phyloP scores from a whole-genome alignment of 2,113 vertebrate genomes.

The Columba livia region DNA sequence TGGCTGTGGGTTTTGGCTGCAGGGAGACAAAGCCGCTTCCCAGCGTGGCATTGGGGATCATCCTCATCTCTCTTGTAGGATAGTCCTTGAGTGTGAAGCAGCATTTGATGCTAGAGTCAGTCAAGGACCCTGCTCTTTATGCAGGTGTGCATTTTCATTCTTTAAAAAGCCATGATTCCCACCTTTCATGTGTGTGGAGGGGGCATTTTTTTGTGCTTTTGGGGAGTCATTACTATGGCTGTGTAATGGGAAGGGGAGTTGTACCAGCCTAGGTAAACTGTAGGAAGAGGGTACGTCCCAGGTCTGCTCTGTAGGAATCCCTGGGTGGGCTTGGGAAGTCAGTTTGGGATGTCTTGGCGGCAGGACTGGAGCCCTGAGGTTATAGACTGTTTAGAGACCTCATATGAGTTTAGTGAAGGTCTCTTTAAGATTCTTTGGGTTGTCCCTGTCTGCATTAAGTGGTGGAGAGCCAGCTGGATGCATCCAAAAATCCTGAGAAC shows the following conservation, averaged over 20 bases:
- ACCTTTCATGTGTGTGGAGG: rapidly evolving
- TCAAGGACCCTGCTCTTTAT: neutral
- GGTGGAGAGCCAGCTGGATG: neutral
- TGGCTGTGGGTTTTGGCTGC: neutral
- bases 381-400: neutral
- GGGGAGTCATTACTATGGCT: neutral
- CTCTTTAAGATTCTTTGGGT: neutral
- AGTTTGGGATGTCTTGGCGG: neutral
- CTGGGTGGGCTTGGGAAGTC: neutral
- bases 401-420: neutral
- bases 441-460: neutral
- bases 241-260: neutral
- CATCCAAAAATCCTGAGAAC: neutral
- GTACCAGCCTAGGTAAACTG: neutral
- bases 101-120: neutral
- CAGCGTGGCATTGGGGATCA: neutral
- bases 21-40: neutral
- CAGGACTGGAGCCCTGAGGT: neutral
- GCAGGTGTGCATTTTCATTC: neutral
- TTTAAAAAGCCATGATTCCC: neutral
- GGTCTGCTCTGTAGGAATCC: neutral
- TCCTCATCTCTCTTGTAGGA: neutral
- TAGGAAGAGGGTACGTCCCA: neutral
- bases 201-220: neutral
- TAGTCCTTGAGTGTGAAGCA: neutral